Conservation (phyloP, 1,140 invertebrate species). For the Hylaeus volcanicus region DNA sequence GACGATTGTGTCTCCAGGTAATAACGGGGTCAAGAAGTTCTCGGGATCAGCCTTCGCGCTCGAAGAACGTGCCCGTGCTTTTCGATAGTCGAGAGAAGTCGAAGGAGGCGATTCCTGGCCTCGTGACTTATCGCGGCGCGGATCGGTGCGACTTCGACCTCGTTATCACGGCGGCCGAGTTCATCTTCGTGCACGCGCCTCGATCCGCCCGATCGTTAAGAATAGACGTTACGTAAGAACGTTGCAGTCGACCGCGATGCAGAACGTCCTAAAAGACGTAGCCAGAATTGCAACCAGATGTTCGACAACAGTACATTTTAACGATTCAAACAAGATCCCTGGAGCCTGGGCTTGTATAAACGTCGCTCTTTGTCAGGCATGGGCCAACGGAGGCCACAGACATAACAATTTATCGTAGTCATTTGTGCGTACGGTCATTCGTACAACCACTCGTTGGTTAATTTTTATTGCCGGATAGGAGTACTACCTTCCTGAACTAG, state of each 20-base stretch:
- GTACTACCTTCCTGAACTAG: too few species aligned
- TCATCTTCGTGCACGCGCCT: slow-evolving; percentile 14
- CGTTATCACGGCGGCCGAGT: slow-evolving; percentile 15
- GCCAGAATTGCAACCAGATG: neutral
- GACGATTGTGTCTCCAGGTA: slow-evolving; percentile 5
- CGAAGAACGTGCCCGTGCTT: neutral
- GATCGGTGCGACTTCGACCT: slow-evolving; percentile 35
- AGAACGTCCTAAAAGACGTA: neutral
- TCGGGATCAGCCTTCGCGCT: neutral
- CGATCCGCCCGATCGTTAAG: slow-evolving; percentile 32
- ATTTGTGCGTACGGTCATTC: too few species aligned
- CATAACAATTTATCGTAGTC: too few species aligned
- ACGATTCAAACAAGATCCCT: too few species aligned
- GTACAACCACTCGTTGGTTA: too few species aligned
- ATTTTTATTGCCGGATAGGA: too few species aligned
- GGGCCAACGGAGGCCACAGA: too few species aligned
- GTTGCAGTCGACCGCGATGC: neutral
- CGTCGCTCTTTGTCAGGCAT: too few species aligned
- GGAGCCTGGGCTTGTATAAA: too few species aligned
- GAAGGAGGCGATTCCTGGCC: neutral
- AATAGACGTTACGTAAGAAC: slow-evolving; percentile 26
- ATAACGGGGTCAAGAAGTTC: slow-evolving; percentile 25
- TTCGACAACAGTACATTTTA: neutral
- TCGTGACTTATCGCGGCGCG: slow-evolving; percentile 2
- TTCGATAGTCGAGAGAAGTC: neutral